These are phyloP conservation scores for Paraescarpia echinospica DNA, from an alignment of 1,140 invertebrate genomes.

Conservation along the genomic window DNA sequence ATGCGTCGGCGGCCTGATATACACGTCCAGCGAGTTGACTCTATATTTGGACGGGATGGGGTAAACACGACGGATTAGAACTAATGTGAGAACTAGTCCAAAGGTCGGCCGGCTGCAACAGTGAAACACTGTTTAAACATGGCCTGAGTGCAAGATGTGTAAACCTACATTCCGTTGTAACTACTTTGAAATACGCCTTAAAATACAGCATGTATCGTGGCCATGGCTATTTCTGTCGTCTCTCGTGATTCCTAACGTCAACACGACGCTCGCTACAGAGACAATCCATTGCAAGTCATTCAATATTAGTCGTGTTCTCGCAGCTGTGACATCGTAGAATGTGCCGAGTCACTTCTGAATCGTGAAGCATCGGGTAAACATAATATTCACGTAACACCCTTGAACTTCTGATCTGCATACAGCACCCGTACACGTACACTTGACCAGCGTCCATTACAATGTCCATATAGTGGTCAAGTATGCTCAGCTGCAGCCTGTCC, in stretches of 20 bases:
- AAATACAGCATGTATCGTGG: not conserved
- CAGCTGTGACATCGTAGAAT: not conserved
- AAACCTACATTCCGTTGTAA: too few relatives aligned
- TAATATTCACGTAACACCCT: not conserved
- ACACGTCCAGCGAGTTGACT: not conserved
- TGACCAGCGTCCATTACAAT: too few relatives aligned
- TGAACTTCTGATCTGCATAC: not conserved
- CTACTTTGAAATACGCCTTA: too few relatives aligned
- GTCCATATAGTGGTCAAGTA: too few relatives aligned
- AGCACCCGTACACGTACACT: not conserved
- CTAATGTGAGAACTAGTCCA: not conserved
- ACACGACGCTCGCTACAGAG: not conserved
- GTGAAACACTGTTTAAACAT: not conserved
- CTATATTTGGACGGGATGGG: too few relatives aligned
- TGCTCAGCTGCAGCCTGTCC: too few relatives aligned
- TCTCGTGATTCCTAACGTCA: not conserved
- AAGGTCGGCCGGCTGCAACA: not conserved
- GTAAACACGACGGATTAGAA: not conserved
- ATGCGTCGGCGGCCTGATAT: not conserved
- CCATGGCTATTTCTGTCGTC: not conserved
- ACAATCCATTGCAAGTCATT: too few relatives aligned
- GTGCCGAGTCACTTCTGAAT: not conserved
- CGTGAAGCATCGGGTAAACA: not conserved
- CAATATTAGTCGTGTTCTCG: too few relatives aligned
- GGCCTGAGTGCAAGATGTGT: not conserved